A percentile compares a stretch with the other conserved stretches of the same genome.
phyloP scores from a whole-genome alignment of 2,797 vertebrate genomes.

The Chaetophractus vellerosus region DNA sequence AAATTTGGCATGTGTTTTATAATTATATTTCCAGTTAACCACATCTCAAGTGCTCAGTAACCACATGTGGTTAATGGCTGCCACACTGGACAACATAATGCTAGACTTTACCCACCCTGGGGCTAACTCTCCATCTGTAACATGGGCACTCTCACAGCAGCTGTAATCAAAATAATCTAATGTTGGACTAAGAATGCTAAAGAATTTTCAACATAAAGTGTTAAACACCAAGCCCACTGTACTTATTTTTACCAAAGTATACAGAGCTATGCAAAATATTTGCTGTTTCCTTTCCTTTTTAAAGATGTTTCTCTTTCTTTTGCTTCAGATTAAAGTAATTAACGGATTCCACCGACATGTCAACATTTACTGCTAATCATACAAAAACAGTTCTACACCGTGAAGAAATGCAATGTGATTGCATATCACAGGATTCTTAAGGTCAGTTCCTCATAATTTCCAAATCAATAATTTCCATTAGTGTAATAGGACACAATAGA shows the following conservation, averaged over 20 bases:
- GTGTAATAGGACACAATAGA: constrained; percentile 80
- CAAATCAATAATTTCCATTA: constrained; percentile 86
- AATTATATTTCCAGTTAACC: not conserved
- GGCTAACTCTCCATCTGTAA: not conserved
- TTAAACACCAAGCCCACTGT: not conserved
- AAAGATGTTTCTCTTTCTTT: constrained; percentile 77
- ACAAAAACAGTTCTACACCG: constrained; percentile 68
- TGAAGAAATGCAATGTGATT: constrained; percentile 79
- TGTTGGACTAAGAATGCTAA: not conserved
- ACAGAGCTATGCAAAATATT: constrained; percentile 68
- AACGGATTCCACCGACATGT: constrained; percentile 64
- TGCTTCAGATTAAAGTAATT: constrained; percentile 80
- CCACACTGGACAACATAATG: not conserved
- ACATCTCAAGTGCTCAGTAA: not conserved
- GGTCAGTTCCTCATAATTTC: constrained; percentile 77
- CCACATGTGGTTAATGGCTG: not conserved
- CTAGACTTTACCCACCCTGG: not conserved
- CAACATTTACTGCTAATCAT: constrained; percentile 86
- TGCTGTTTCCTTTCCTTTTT: constrained; percentile 64
- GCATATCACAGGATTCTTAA: constrained; percentile 49
- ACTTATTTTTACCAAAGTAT: constrained; percentile 58
- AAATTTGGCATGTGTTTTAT: not conserved
- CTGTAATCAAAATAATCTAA: not conserved
- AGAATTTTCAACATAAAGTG: not conserved
- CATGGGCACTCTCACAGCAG: not conserved